A percentile compares a stretch with the other conserved stretches of the same genome.
These are phyloP conservation scores for Labia minor DNA, from an alignment of 2,888 invertebrate genomes.

Conservation along the genomic window DNA sequence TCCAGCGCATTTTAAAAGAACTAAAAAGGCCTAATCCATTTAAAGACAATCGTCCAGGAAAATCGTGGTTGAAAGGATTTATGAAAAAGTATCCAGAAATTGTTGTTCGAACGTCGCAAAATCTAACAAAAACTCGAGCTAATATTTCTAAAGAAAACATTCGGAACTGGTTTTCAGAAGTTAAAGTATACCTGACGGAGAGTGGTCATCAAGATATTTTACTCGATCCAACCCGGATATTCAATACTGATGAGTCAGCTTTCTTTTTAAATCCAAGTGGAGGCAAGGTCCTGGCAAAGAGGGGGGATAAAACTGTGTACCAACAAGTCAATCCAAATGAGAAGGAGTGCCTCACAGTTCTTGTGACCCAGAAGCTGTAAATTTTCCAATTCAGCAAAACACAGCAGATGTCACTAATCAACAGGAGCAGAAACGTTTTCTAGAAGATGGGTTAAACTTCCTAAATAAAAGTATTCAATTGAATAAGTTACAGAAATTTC, in stretches of 20 bases:
- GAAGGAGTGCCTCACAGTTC: background rate
- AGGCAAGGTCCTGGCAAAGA: constrained; percentile 29
- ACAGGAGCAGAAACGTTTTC: background rate
- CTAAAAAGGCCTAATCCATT: background rate
- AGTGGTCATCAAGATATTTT: background rate
- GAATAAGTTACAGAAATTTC: background rate
- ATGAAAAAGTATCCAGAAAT: constrained; percentile 17
- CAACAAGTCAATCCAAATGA: constrained; percentile 23
- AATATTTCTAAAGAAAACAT: constrained; percentile 17
- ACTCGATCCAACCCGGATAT: constrained; percentile 21
- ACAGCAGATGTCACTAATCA: background rate
- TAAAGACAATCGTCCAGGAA: background rate
- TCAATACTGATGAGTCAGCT: constrained; percentile 30
- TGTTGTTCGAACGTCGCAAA: background rate
- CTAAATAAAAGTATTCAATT: background rate
- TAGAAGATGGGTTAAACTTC: background rate
- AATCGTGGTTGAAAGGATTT: constrained; percentile 9
- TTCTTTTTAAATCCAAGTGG: constrained; percentile 28
- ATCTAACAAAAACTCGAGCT: constrained; percentile 9
- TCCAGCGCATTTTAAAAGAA: background rate
- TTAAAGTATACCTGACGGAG: background rate
- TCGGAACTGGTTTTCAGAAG: background rate
- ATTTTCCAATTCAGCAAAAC: background rate
- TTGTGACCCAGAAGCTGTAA: background rate
- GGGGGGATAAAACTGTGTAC: constrained; percentile 30